Conservation (phyloP, 2,888 invertebrate species). For the Bruchidius siliquastri region DNA sequence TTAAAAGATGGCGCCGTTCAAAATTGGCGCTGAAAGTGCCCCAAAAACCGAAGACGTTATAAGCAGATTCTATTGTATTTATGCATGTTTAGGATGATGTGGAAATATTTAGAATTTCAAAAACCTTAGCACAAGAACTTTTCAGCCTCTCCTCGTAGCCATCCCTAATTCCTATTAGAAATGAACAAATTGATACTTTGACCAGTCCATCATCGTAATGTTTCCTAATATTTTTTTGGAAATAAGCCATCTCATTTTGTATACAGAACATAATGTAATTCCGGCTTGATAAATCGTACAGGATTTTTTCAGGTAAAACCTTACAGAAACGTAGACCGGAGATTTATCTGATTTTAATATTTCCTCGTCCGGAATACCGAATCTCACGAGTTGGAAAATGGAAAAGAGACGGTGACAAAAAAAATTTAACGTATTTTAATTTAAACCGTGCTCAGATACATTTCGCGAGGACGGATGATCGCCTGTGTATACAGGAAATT, state of each 20-base stretch:
- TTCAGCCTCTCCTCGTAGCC: too few species aligned
- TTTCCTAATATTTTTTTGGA: neutral
- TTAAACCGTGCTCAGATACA: neutral
- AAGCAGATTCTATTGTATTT: too few species aligned
- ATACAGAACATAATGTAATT: neutral
- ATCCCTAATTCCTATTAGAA: too few species aligned
- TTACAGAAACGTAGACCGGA: neutral
- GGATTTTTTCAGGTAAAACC: neutral
- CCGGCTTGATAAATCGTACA: neutral
- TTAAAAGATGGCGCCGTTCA: too few species aligned
- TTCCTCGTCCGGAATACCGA: neutral
- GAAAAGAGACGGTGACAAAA: neutral
- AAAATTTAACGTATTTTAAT: neutral
- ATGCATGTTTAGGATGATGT: too few species aligned
- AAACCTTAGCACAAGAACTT: too few species aligned
- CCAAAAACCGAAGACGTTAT: too few species aligned
- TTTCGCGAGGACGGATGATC: neutral
- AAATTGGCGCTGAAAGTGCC: too few species aligned
- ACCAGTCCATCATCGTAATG: neutral
- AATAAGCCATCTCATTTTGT: neutral
- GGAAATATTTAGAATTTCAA: too few species aligned
- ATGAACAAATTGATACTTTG: neutral
- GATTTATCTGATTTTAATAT: neutral
- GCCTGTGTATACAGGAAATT: conserved; percentile 10
- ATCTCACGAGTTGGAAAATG: neutral